A percentile compares a stretch with the other conserved stretches of the same genome.
These are phyloP conservation scores for Oscheius sp. DNA, from an alignment of 2,888 invertebrate species.

Conservation along the genomic window DNA sequence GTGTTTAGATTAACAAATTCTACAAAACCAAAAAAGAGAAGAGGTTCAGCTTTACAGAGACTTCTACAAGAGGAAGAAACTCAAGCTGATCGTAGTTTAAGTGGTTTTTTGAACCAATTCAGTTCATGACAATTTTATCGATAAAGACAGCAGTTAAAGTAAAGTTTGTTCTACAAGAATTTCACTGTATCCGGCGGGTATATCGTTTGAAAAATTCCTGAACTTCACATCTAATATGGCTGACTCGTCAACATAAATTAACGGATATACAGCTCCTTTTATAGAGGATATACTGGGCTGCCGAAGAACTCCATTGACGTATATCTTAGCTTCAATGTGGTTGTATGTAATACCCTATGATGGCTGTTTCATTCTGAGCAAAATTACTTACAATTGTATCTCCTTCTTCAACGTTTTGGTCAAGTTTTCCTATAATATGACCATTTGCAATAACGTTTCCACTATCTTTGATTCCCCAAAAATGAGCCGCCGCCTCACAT, in stretches of 20 bases:
- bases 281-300: slow-evolving; percentile 87
- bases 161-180: slow-evolving; percentile 97
- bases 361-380: not conserved
- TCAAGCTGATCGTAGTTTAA: slow-evolving; percentile 18
- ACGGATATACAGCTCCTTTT: slow-evolving; percentile 78
- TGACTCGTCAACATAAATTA: slow-evolving; percentile 89
- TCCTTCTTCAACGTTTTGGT: slow-evolving; percentile 83
- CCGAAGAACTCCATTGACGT: slow-evolving; percentile 86
- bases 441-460: slow-evolving; percentile 86
- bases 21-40: slow-evolving; percentile 21
- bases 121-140: slow-evolving; percentile 12
- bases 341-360: slow-evolving; percentile 89
- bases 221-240: slow-evolving; percentile 94
- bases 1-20: slow-evolving; percentile 10
- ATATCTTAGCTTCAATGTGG: slow-evolving; percentile 93
- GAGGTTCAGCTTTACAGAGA: slow-evolving; percentile 25
- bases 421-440: slow-evolving; percentile 80
- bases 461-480: slow-evolving; percentile 92
- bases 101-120: slow-evolving; percentile 25
- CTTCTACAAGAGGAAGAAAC: slow-evolving; percentile 30
- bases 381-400: slow-evolving; percentile 80
- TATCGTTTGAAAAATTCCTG: slow-evolving; percentile 85
- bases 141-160: slow-evolving; percentile 76
- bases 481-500: slow-evolving; percentile 76
- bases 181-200: slow-evolving; percentile 83